These are phyloP conservation scores for Papilio dardanus DNA, from an alignment of 1,140 invertebrate species.

Conservation along the genomic window DNA sequence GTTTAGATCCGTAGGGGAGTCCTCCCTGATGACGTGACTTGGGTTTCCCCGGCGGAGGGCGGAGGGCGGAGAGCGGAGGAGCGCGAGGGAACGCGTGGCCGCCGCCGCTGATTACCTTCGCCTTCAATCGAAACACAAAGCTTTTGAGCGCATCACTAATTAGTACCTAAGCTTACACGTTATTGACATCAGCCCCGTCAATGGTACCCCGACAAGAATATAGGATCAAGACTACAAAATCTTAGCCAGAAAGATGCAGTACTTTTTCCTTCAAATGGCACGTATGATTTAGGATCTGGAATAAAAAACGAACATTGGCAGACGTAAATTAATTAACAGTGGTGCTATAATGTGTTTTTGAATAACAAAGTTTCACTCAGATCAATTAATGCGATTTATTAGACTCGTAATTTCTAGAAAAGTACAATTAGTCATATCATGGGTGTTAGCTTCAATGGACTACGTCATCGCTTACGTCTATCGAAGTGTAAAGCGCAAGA, in stretches of 20 bases:
- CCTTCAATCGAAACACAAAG: conserved; percentile 30
- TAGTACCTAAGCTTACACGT: conserved; percentile 24
- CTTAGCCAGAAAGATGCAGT: background rate
- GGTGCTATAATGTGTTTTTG: too few species aligned
- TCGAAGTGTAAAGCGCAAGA: too few species aligned
- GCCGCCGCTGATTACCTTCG: conserved; percentile 30
- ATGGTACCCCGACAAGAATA: background rate
- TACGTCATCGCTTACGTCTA: too few species aligned
- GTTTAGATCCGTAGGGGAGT: conserved; percentile 9
- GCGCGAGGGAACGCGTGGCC: conserved; percentile 8
- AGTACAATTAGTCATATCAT: too few species aligned
- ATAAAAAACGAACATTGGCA: background rate
- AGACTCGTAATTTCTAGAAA: too few species aligned
- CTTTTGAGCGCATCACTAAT: conserved; percentile 31
- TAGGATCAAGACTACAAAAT: background rate
- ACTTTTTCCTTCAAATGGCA: background rate
- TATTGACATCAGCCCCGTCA: conserved; percentile 23
- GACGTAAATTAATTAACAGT: too few species aligned
- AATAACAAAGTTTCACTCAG: too few species aligned
- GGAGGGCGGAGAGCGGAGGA: conserved; percentile 1
- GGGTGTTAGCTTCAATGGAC: too few species aligned
- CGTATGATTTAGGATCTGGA: background rate
- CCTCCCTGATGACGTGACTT: conserved; percentile 23
- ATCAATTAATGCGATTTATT: too few species aligned
- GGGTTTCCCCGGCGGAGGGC: conserved; percentile 21